Evolutionary conservation across 2,113 vertebrate species (phyloP).

Genomic region (Anolis sagrei): DNA sequence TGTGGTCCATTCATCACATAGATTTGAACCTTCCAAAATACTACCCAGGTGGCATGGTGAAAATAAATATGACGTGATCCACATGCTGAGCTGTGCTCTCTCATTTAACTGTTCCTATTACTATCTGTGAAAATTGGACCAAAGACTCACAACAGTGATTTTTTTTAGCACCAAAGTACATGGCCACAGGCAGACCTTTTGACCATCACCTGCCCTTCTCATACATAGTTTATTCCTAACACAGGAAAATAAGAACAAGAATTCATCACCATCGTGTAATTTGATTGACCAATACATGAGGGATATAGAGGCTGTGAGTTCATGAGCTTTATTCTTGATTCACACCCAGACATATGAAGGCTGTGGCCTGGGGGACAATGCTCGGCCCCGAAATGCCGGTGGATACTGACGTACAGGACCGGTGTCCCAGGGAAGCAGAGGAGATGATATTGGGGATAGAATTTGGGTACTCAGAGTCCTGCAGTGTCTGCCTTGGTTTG

Average conservation of each 20-base stretch:
- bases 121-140: background rate
- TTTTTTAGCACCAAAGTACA: background rate
- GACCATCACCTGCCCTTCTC: background rate
- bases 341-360: fast-evolving
- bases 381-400: background rate
- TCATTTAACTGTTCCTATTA: too few species aligned
- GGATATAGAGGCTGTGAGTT: background rate
- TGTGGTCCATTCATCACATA: background rate
- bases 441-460: constrained; percentile 22
- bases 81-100: background rate
- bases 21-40: background rate
- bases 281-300: constrained; percentile 8
- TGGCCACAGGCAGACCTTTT: background rate
- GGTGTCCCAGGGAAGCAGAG: constrained; percentile 31
- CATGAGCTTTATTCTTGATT: background rate
- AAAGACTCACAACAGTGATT: too few species aligned
- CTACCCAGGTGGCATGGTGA: background rate
- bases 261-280: background rate
- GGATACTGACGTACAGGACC: background rate
- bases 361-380: background rate
- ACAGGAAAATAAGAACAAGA: fast-evolving
- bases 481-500: background rate
- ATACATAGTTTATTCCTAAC: background rate
- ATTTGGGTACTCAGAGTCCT: constrained; percentile 23
- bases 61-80: background rate